Evolutionary conservation across 2,888 invertebrate genomes (phyloP), one percentile per base, ranked within the genome.

Genomic region (Dione vanillae): DNA sequence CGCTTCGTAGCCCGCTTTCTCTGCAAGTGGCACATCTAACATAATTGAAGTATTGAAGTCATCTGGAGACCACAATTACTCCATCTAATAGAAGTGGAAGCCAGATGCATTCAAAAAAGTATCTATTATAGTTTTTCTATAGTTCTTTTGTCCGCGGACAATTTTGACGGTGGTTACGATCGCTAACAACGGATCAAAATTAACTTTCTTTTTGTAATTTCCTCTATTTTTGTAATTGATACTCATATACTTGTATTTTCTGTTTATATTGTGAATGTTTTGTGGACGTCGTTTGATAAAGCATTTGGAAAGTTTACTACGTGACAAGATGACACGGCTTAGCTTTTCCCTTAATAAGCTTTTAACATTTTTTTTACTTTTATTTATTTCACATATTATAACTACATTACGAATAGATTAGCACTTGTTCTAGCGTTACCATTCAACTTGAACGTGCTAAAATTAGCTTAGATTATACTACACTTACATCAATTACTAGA

Each of bases 1-100:
- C 81, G 82, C 78, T 79, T 77, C 78, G 77, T 70, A 79, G 74
- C 76, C 77, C 77, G 81, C 88, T 89, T 89, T 89, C 89, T 88
- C 74, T 71, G 75, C 76, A 85, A 81, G 82, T 82, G 81, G 84
- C 81, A 78, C 83, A 73, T 77, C 75, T 74, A 78, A 81, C 81
- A 79, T 86, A 85, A 89, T 88, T 56, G 56, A 56, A 56, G 54
- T 20, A 61, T 61, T 87, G 86, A 86, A 87, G 85, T 88, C 85
- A 88, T 86, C 84, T 85, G 83, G 80, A 79, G 80, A 85, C 85
- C 86, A 80, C 85, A 77, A 82, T 82, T 76, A 77, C 69, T 56
- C 76, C 74, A 74, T 54, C 54, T 75, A 80, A 81, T 65, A 76
- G 65, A 11, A 69, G 66, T 61, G 49, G 40, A 69, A 64, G 65